A percentile compares a stretch with the other conserved stretches of the same genome.
Conservation (phyloP, 2,113 vertebrate genomes). For the Cathartes aura region DNA sequence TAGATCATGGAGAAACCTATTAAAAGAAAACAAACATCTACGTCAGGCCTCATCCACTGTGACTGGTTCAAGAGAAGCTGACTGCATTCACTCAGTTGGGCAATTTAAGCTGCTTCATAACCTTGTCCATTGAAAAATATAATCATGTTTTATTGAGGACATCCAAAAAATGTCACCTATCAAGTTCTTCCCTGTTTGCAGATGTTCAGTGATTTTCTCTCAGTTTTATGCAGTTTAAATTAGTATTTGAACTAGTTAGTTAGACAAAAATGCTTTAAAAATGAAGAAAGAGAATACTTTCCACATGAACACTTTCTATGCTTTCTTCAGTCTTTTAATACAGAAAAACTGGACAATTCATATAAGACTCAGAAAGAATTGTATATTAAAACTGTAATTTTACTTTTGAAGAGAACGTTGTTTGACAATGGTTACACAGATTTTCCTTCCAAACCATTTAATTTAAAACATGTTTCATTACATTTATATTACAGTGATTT, state of each 20-base stretch:
- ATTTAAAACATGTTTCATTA: conserved; percentile 1
- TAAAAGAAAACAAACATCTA: conserved; percentile 14
- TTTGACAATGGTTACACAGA: background rate
- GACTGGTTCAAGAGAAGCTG: background rate
- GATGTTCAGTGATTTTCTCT: background rate
- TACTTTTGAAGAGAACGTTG: background rate
- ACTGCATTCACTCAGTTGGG: background rate
- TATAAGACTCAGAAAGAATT: background rate
- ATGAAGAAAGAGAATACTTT: background rate
- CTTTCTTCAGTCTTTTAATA: background rate
- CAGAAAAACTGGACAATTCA: background rate
- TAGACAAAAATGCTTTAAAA: background rate
- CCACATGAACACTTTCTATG: background rate
- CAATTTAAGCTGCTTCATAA: background rate
- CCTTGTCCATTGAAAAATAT: background rate
- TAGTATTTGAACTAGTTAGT: background rate
- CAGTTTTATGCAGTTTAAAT: background rate
- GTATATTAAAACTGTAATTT: background rate
- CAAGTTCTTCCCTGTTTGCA: background rate
- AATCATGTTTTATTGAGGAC: background rate
- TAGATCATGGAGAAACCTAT: background rate
- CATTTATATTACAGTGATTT: background rate
- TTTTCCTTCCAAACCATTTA: background rate
- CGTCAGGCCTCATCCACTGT: background rate
- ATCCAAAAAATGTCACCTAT: conserved; percentile 11